A percentile compares a stretch with the other conserved stretches of the same genome.
These are phyloP conservation scores for Pitangus sulphuratus DNA, from an alignment of 2,797 vertebrate genomes.

Conservation along the genomic window DNA sequence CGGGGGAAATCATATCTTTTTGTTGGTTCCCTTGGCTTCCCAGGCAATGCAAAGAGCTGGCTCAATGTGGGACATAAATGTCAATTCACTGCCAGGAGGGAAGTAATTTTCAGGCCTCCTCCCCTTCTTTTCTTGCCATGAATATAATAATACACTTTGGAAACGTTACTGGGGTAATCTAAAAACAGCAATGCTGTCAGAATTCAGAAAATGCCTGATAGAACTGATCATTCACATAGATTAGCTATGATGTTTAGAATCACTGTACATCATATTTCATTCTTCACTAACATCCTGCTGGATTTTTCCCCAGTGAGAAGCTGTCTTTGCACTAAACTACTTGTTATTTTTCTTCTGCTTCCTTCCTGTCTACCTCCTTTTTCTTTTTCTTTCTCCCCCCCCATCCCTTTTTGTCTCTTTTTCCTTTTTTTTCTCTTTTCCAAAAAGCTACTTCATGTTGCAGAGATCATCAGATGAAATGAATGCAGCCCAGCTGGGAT, in stretches of 20 bases:
- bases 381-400: background rate
- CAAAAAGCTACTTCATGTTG: conserved; percentile 27
- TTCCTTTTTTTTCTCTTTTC: background rate
- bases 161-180: conserved; percentile 48
- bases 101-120: conserved; percentile 56
- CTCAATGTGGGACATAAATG: conserved; percentile 42
- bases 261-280: conserved; percentile 14
- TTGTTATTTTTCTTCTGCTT: background rate
- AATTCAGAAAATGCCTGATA: conserved; percentile 40
- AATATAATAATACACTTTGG: conserved; percentile 40
- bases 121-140: conserved; percentile 40
- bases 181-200: conserved; percentile 42
- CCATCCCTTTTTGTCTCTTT: too few relatives aligned
- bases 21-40: conserved; percentile 50
- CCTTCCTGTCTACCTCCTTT: background rate
- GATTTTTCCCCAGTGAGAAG: conserved; percentile 8
- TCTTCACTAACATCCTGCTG: conserved; percentile 19
- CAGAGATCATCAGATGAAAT: conserved; percentile 53
- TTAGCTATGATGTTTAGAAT: conserved; percentile 21
- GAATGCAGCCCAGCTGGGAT: conserved; percentile 69
- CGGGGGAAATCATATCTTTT: conserved; percentile 48
- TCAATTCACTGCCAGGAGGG: conserved; percentile 40
- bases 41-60: conserved; percentile 25
- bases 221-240: background rate
- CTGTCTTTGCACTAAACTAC: background rate